phyloP scores from a whole-genome alignment of 1,140 invertebrate species.

The Neodiprion lecontei region DNA sequence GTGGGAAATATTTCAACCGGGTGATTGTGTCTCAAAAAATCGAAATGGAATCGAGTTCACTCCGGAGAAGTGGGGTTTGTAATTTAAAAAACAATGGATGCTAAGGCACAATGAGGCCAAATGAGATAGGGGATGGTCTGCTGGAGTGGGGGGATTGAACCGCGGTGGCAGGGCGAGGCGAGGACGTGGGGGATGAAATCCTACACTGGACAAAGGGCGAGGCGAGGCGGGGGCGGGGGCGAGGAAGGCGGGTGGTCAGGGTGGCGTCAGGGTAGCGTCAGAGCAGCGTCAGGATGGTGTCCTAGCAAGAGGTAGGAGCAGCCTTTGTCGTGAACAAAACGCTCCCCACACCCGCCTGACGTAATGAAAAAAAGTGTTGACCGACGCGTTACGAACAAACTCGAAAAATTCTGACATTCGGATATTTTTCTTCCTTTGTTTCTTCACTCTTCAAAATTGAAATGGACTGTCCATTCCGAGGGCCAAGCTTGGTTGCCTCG shows the following conservation, averaged over 20 bases:
- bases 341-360: too few species aligned
- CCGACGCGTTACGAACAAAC: too few species aligned
- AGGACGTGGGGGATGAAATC: constrained; percentile 51
- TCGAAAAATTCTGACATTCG: too few species aligned
- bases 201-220: constrained; percentile 54
- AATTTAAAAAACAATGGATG: constrained; percentile 63
- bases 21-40: constrained; percentile 53
- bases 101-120: constrained; percentile 60
- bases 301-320: neutral
- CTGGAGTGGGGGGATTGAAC: constrained; percentile 43
- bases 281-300: neutral
- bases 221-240: constrained; percentile 14
- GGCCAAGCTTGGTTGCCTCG: too few species aligned
- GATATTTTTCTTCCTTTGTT: too few species aligned
- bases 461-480: too few species aligned
- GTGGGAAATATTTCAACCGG: constrained; percentile 51
- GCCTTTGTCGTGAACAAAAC: neutral
- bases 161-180: constrained; percentile 30
- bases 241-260: constrained; percentile 41
- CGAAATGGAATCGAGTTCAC: constrained; percentile 57
- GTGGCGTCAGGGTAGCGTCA: constrained; percentile 29
- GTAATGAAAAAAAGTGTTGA: too few species aligned
- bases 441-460: too few species aligned
- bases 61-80: constrained; percentile 55
- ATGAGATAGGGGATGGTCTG: constrained; percentile 59